A percentile compares a stretch with the other conserved stretches of the same genome.
phyloP scores from a whole-genome alignment of 2,113 vertebrate species.

The human (Homo sapiens) region GRCh38 chr5:170261001-170261500 shows the following conservation, averaged over 20 bases:
- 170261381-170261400: not conserved
- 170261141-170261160: conserved; percentile 65
- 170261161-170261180: conserved; percentile 26
- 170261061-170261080: not conserved
- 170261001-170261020: not conserved
- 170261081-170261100: not conserved
- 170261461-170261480: not conserved
- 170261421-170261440: too few relatives aligned
- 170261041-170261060: not conserved
- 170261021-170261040: fast-evolving
- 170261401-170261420: not conserved
- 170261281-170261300: not conserved
- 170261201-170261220: not conserved
- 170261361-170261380: not conserved
- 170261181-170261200: not conserved
- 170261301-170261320: not conserved
- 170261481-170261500: conserved; percentile 43
- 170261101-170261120: conserved; percentile 84
- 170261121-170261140: conserved; percentile 80
- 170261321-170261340: not conserved
- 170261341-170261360: conserved; percentile 24
- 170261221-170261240: conserved; percentile 20
- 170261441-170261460: too few relatives aligned
- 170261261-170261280: not conserved
- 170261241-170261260: not conserved